Percentiles rank a stretch among this genome's conserved stretches.
These are phyloP conservation scores for Minunthozetes semirufus DNA, from an alignment of 2,888 invertebrate species.

Conservation along the genomic window DNA sequence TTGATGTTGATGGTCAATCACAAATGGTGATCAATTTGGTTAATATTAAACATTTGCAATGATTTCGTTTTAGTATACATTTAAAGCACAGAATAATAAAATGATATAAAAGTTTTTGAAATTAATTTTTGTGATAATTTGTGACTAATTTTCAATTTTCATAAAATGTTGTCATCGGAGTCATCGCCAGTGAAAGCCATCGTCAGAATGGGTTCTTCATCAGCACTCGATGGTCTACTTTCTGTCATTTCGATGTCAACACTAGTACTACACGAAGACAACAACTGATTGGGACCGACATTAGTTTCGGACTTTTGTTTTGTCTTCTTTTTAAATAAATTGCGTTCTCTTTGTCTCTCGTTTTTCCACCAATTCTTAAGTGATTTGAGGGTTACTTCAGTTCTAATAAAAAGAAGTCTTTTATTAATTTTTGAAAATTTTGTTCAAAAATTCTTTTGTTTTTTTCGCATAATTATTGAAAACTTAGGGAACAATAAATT, in stretches of 20 bases:
- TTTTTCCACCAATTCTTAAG: slow-evolving; percentile 50
- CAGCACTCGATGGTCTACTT: background rate
- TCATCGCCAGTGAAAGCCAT: slow-evolving; percentile 3
- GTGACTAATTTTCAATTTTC: background rate
- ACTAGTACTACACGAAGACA: background rate
- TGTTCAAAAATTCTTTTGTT: too few species aligned
- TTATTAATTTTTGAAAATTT: too few species aligned
- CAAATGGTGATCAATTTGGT: too few species aligned
- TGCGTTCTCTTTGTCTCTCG: slow-evolving; percentile 46
- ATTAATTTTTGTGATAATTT: too few species aligned
- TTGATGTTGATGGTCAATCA: too few species aligned
- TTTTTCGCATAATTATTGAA: too few species aligned
- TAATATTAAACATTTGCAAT: too few species aligned
- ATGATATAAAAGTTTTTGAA: too few species aligned
- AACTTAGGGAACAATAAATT: background rate
- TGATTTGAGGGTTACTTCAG: slow-evolving; percentile 45
- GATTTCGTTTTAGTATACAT: too few species aligned
- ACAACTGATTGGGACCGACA: background rate
- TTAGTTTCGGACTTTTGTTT: background rate
- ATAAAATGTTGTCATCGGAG: slow-evolving; percentile 8
- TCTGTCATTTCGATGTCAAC: background rate
- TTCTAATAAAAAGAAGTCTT: too few species aligned
- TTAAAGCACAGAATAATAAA: too few species aligned
- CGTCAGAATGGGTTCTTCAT: slow-evolving; percentile 11
- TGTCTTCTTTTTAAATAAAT: background rate